Percentiles rank a stretch among this genome's conserved stretches.
phyloP scores from a whole-genome alignment of 1,140 invertebrate genomes.

The Scaptomyza montana region DNA sequence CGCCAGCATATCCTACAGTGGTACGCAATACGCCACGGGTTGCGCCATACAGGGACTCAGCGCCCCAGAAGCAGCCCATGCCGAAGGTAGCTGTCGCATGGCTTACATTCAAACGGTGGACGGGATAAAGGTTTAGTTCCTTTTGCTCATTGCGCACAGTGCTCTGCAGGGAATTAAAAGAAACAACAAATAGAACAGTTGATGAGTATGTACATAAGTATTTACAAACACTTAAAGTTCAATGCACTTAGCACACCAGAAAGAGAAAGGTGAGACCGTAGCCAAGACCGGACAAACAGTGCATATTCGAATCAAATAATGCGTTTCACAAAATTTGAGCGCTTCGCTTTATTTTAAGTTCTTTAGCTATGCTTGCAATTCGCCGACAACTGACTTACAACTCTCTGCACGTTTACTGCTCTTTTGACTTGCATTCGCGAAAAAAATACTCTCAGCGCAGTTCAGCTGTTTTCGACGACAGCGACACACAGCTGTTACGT shows the following conservation, averaged over 20 bases:
- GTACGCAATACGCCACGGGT: conserved; percentile 93
- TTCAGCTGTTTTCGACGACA: conserved; percentile 24
- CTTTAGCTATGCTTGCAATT: conserved; percentile 16
- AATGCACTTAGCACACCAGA: conserved; percentile 51
- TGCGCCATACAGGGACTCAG: conserved; percentile 95
- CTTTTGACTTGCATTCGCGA: conserved; percentile 12
- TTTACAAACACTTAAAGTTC: conserved; percentile 13
- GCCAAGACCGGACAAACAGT: conserved; percentile 62
- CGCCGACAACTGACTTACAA: conserved; percentile 21
- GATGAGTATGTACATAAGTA: neutral
- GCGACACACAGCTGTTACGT: conserved; percentile 25
- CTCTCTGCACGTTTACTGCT: conserved; percentile 23
- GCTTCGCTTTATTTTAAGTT: conserved; percentile 17
- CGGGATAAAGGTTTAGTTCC: conserved; percentile 68
- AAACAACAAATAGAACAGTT: conserved; percentile 17
- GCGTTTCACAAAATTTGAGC: conserved; percentile 12
- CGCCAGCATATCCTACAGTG: conserved; percentile 97
- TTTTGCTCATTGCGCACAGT: conserved; percentile 80
- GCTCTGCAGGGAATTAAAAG: conserved; percentile 57
- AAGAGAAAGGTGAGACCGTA: conserved; percentile 70
- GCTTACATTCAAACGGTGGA: conserved; percentile 66
- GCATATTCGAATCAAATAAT: conserved; percentile 40
- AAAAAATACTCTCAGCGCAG: conserved; percentile 5
- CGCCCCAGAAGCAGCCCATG: conserved; percentile 99
- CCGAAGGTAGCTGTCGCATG: conserved; percentile 91